Percentiles rank a stretch among this genome's conserved stretches.
These are phyloP conservation scores for Trilocha varians DNA, from an alignment of 2,888 invertebrate species.

Conservation along the genomic window DNA sequence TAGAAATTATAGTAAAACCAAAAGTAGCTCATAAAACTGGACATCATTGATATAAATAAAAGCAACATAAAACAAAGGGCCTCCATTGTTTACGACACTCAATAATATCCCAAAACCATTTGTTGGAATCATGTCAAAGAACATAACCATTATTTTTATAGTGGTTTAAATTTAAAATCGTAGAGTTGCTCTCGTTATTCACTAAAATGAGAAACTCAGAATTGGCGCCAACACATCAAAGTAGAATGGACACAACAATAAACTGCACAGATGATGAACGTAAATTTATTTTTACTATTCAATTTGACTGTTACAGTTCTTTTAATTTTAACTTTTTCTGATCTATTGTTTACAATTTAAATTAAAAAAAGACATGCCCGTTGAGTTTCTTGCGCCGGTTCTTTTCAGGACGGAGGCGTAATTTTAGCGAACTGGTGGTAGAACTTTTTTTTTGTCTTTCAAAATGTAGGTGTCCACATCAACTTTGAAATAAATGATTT, in stretches of 20 bases:
- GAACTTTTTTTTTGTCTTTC: no score
- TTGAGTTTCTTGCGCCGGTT: no score
- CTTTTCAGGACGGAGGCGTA: no score
- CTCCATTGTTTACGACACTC: neutral
- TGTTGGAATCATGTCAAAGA: neutral
- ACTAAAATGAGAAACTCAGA: constrained; percentile 6
- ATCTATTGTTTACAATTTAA: no score
- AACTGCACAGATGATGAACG: constrained; percentile 9
- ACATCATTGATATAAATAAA: neutral
- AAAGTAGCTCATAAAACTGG: no score
- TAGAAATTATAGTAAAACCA: no score
- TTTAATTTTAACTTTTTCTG: no score
- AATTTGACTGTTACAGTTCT: constrained; percentile 5
- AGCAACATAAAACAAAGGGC: neutral
- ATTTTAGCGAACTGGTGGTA: no score
- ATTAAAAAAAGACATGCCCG: no score
- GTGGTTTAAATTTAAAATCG: neutral
- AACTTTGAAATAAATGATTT: no score
- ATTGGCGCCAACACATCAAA: constrained; percentile 16
- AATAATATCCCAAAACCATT: neutral
- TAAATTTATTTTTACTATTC: constrained; percentile 15
- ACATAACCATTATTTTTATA: no score
- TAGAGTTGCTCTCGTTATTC: constrained; percentile 1
- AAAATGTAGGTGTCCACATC: no score
- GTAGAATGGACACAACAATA: constrained; percentile 10